phyloP scores from a whole-genome alignment of 2,888 invertebrate species.

The Gastrophysa polygoni region DNA sequence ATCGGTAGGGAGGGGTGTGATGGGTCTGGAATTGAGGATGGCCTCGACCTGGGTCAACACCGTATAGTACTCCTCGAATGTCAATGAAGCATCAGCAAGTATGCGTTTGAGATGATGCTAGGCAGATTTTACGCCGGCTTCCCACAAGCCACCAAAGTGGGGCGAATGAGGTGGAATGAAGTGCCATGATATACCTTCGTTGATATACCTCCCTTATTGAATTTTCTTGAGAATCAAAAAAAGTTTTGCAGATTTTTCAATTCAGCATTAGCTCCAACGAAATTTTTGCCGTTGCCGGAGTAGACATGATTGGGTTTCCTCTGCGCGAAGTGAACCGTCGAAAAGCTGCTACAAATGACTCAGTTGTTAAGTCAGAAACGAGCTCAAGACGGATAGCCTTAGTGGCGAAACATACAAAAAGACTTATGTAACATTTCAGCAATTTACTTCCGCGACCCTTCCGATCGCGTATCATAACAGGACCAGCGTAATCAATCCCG shows the following conservation, averaged over 20 bases:
- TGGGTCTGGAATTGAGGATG: background rate
- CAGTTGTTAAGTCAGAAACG: background rate
- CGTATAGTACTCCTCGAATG: too few species aligned
- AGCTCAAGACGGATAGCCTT: background rate
- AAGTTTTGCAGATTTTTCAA: background rate
- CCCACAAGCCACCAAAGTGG: too few species aligned
- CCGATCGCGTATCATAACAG: background rate
- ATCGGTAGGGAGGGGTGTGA: background rate
- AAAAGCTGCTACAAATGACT: background rate
- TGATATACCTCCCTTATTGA: too few species aligned
- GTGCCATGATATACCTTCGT: too few species aligned
- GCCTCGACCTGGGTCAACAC: background rate
- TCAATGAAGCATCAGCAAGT: too few species aligned
- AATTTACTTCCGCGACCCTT: background rate
- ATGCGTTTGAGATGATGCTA: too few species aligned
- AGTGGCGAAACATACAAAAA: background rate
- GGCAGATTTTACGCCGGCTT: too few species aligned
- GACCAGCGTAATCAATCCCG: background rate
- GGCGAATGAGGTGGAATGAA: too few species aligned
- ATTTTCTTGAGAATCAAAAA: too few species aligned
- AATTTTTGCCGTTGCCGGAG: conserved; percentile 17
- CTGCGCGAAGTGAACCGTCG: background rate
- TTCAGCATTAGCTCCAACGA: conserved; percentile 10
- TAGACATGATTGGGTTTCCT: conserved; percentile 1
- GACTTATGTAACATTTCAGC: background rate